These are phyloP conservation scores for Harpalus rubripes DNA, from an alignment of 2,888 invertebrate species.

Conservation along the genomic window DNA sequence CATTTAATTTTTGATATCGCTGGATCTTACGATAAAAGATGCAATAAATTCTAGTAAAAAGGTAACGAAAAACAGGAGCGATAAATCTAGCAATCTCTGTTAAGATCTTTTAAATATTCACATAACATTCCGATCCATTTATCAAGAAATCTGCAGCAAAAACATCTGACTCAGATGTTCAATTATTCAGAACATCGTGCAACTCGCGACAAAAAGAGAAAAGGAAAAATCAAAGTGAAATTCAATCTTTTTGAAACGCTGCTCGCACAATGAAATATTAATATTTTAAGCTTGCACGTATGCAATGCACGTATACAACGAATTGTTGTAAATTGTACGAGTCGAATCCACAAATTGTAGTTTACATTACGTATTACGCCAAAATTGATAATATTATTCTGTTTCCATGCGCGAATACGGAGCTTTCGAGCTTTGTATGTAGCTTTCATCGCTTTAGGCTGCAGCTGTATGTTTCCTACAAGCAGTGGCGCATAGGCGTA, in stretches of 20 bases:
- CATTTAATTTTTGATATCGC: neutral
- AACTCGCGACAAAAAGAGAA: constrained; percentile 44
- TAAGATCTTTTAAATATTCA: constrained; percentile 46
- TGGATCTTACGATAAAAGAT: neutral
- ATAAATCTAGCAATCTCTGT: constrained; percentile 36
- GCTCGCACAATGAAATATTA: constrained; percentile 56
- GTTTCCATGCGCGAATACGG: neutral
- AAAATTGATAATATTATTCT: constrained; percentile 30
- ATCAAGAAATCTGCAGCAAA: constrained; percentile 51
- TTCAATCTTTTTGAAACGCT: constrained; percentile 56
- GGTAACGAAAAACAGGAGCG: neutral
- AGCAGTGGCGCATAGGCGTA: neutral
- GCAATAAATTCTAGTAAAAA: neutral
- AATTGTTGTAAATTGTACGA: constrained; percentile 22
- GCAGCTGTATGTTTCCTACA: neutral
- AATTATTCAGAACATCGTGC: constrained; percentile 56
- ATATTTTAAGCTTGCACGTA: constrained; percentile 42
- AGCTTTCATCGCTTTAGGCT: neutral
- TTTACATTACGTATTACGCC: constrained; percentile 25
- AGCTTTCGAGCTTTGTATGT: neutral
- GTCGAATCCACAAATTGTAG: constrained; percentile 37
- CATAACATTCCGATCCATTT: constrained; percentile 47
- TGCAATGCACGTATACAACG: constrained; percentile 28
- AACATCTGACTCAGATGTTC: constrained; percentile 53
- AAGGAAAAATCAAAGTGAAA: constrained; percentile 49